Percentiles rank a stretch among this genome's conserved stretches.
These are phyloP conservation scores for Anorthoa munda DNA, from an alignment of 2,888 invertebrate genomes.

Conservation along the genomic window DNA sequence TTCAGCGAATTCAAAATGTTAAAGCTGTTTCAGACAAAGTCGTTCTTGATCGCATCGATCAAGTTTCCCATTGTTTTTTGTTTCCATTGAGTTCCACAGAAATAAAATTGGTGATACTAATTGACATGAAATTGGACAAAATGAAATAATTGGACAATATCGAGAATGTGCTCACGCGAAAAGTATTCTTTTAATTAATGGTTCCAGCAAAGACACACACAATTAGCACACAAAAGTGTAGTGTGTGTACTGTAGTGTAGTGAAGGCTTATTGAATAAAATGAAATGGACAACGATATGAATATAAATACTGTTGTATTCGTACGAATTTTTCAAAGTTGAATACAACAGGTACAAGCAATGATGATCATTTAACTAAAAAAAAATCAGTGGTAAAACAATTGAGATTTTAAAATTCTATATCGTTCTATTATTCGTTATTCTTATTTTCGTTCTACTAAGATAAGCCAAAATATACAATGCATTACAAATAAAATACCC, in stretches of 20 bases:
- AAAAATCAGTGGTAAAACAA: neutral
- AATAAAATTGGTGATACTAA: neutral
- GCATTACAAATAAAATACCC: neutral
- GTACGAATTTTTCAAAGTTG: neutral
- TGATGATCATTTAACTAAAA: neutral
- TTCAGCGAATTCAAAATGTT: slow-evolving; percentile 65
- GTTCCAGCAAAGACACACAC: neutral
- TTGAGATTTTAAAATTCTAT: neutral
- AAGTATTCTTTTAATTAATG: neutral
- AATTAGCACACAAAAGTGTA: slow-evolving; percentile 2
- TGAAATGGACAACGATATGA: neutral
- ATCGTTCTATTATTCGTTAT: no score
- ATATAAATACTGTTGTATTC: neutral
- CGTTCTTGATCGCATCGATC: neutral
- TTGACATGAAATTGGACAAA: slow-evolving; percentile 6
- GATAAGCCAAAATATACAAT: neutral
- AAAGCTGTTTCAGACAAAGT: slow-evolving; percentile 60
- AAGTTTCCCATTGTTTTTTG: neutral
- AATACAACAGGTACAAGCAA: neutral
- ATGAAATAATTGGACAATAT: slow-evolving; percentile 18
- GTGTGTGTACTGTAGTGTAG: no score
- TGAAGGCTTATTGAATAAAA: neutral
- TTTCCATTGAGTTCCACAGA: neutral
- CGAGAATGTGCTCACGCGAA: neutral
- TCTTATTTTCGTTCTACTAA: neutral